Base-by-base conservation (phyloP, 2,797 vertebrate genomes). In the Cyprinodon diabolis region DNA sequence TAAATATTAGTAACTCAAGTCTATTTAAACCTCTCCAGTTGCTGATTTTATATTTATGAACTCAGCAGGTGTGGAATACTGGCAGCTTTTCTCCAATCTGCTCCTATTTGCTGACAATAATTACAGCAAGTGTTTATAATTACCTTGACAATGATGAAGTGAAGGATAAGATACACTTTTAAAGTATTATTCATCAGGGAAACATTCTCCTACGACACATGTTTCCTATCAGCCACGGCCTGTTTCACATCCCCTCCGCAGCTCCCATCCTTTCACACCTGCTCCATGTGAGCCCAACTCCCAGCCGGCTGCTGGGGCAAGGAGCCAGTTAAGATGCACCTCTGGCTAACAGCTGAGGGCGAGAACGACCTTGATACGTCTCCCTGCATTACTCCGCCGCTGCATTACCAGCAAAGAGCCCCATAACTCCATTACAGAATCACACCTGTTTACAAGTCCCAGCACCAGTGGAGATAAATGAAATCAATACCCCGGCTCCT, bases 401-500 rank as follows among this genome's bases (percentile, higher is more conserved):
- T 86, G 87, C 80, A 76, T 90, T 86, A 84, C 74, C 83, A 57
- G 77, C 80, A 82, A 78, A 82, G 84, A 77, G 25, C 75, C 72
- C 87, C 84, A 79, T 75, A 30, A 80, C 70, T 80, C 69, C 60
- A 40, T 80, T 52, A 75, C 73, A 72, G 75, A 76, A 81, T 86
- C 83, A 79, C 90, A 91, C 87, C 84, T 89, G 89, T 87, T 89
- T 88, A 90, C 87, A 88, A 86, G 72, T 78, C 68, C 74, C 80
- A 60, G 78, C 83, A n/a, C 6, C 19, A 68, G 76, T 35, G 4
- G 62, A 84, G 81, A 82, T 79, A 77, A 82, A 86, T 90, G 73
- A 74, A 92, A 91, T 91, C 90, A 83, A 92, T 91, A 87, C 72
- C 2, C 1, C 1, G 60, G 78, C 87, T 90, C 76, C 77, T 1